Conservation (phyloP, 35 echinoderm and acorn worm genomes). For the Chiridota heheva region DNA sequence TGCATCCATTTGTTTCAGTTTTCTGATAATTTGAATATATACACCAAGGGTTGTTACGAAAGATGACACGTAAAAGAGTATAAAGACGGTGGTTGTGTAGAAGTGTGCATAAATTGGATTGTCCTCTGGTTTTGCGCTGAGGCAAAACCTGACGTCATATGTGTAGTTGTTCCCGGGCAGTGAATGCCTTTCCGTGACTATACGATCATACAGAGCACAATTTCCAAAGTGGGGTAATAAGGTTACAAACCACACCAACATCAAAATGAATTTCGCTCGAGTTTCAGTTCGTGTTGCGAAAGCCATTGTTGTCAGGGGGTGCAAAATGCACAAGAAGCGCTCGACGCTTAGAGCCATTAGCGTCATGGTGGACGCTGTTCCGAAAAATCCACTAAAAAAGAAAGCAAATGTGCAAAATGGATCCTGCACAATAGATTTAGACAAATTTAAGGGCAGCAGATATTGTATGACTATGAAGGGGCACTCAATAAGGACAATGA, state of each 20-base stretch:
- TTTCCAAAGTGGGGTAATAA: conserved; percentile 72
- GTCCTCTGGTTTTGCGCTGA: conserved; percentile 56
- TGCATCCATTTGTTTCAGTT: conserved; percentile 33
- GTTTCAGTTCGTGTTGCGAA: conserved; percentile 49
- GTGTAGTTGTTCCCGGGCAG: conserved; percentile 11
- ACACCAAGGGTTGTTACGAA: conserved; percentile 61
- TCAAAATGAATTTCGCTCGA: conserved; percentile 59
- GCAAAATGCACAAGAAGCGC: conserved; percentile 69
- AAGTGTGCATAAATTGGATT: conserved; percentile 52
- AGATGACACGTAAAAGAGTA: conserved; percentile 68
- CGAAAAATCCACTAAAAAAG: conserved; percentile 78
- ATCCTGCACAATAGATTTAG: conserved; percentile 18
- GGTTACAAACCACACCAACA: conserved; percentile 71
- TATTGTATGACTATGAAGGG: conserved; percentile 61
- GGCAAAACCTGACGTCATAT: conserved; percentile 66
- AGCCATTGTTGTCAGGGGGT: conserved; percentile 65
- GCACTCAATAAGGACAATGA: conserved; percentile 67
- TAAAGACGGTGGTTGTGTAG: conserved; percentile 68
- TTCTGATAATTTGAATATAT: conserved; percentile 71
- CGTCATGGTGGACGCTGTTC: conserved; percentile 69
- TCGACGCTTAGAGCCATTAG: conserved; percentile 77
- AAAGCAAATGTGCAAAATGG: conserved; percentile 56
- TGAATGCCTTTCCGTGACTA: conserved; percentile 37
- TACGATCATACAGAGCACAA: conserved; percentile 54
- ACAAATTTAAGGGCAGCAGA: conserved; percentile 44